Evolutionary conservation across 2,797 vertebrate species (phyloP), one percentile per base, ranked within the genome.

Genomic region (Lophotriccus pileatus): DNA sequence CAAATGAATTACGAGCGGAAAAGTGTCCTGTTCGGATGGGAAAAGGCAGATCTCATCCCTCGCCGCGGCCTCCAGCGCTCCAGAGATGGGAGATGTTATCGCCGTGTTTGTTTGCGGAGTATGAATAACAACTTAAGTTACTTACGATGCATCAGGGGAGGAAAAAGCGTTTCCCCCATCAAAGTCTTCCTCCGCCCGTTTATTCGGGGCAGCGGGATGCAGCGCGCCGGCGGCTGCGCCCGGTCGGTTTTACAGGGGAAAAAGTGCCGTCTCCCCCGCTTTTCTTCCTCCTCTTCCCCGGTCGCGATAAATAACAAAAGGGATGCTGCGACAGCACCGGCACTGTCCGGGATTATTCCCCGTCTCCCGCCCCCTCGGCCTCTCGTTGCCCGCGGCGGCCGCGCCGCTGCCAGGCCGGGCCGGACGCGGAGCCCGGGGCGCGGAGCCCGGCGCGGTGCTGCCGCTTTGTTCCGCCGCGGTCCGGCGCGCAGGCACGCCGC

Each of bases 301-400:
- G 56, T 91, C 76, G 90, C 94, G 94, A 93, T 93, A 97, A 97
- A 97, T 97, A 97, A 98, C 98, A 98, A 98, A 97, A 98, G 97
- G 94, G 97, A 96, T 89, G 94, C 93, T 79, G 95, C 92, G 93
- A 95, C 95, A 97, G 91, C 95, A 94, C 97, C 90, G 72, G 69
- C 87, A 94, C 97, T 77, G 77, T 78, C 89, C 87, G 89, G 93
- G 94, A 76, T 87, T 94, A 83, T 87, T 79, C 56, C 69, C 76
- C 63, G 41, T 86, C 69, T 73, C 89, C 87, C 66, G 60, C 73
- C 84, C 87, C 55, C 62, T 84, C 44, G 77, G 80, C 80, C 86
- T 94, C 37, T 90, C 95, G 83, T 96, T 96, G 84, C 92, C 95
- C 84, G 92, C 39, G 88, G 94, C 63, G 44, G 81, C 75, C 37